Evolutionary conservation across 2,113 vertebrate genomes (phyloP).

Genomic region (Calidris pugnax): DNA sequence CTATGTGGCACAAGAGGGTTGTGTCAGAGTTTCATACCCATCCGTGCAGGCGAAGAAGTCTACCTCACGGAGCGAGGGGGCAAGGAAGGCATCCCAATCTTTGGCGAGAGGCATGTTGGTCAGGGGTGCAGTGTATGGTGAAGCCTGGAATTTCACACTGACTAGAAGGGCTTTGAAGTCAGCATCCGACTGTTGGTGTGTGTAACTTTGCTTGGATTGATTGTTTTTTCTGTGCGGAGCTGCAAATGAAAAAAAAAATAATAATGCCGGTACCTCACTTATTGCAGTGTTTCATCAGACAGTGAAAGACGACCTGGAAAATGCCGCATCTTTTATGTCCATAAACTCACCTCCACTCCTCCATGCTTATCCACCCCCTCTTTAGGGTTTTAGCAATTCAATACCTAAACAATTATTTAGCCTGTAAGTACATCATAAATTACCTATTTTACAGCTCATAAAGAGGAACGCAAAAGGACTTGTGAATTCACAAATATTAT

Average conservation of each 20-base stretch:
- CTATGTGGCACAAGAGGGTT: neutral
- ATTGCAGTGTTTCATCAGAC: neutral
- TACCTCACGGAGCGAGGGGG: neutral
- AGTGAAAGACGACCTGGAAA: neutral
- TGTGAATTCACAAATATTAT: neutral
- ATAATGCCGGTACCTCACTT: neutral
- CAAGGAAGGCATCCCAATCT: neutral
- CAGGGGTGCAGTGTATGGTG: neutral
- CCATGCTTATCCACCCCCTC: neutral
- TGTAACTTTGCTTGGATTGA: neutral
- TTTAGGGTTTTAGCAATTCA: neutral
- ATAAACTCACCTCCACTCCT: neutral
- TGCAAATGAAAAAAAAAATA: neutral
- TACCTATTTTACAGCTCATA: constrained; percentile 24
- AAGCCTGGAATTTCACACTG: neutral
- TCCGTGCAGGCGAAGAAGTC: neutral
- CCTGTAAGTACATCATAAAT: constrained; percentile 29
- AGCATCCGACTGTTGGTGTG: neutral
- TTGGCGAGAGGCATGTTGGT: accelerated
- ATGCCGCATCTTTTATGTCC: neutral
- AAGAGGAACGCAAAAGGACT: constrained; percentile 17
- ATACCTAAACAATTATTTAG: constrained; percentile 33
- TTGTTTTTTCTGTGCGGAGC: neutral
- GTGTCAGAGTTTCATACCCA: accelerated
- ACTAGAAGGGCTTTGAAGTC: neutral